Percentiles rank a stretch among this genome's conserved stretches.
phyloP scores from a whole-genome alignment of 2,888 invertebrate genomes.

The Diarsia dahlii region DNA sequence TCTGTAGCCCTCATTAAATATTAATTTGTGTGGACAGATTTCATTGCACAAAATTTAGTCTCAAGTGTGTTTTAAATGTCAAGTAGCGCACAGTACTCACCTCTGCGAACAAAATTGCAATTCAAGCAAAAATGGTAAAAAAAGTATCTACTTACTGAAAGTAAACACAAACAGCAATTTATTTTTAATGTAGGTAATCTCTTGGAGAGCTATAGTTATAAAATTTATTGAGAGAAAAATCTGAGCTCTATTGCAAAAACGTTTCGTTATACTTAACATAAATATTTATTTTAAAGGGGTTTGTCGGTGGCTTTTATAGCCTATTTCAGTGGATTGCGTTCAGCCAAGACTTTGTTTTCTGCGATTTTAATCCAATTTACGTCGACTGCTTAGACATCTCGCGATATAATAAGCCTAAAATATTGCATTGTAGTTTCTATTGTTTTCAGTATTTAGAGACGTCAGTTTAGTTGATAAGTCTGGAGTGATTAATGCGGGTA shows the following conservation, averaged over 20 bases:
- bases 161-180: constrained; percentile 46
- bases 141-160: constrained; percentile 18
- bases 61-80: constrained; percentile 31
- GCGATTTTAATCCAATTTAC: constrained; percentile 19
- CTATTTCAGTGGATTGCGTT: constrained; percentile 68
- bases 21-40: constrained; percentile 4
- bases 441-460: neutral
- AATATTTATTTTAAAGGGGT: constrained; percentile 71
- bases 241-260: constrained; percentile 60
- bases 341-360: constrained; percentile 42
- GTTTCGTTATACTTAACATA: constrained; percentile 67
- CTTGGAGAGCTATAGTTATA: constrained; percentile 29
- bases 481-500: neutral
- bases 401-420: neutral
- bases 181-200: constrained; percentile 31
- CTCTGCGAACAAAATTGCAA: constrained; percentile 15
- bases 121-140: neutral
- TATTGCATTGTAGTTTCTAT: neutral
- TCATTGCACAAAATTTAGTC: constrained; percentile 6
- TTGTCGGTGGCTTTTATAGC: constrained; percentile 71
- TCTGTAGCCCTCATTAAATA: neutral
- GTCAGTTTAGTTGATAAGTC: neutral
- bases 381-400: neutral
- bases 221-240: constrained; percentile 57
- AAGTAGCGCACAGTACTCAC: constrained; percentile 12